Evolutionary conservation across 2,888 invertebrate genomes (phyloP).

Genomic region (Sympetrum striolatum): DNA sequence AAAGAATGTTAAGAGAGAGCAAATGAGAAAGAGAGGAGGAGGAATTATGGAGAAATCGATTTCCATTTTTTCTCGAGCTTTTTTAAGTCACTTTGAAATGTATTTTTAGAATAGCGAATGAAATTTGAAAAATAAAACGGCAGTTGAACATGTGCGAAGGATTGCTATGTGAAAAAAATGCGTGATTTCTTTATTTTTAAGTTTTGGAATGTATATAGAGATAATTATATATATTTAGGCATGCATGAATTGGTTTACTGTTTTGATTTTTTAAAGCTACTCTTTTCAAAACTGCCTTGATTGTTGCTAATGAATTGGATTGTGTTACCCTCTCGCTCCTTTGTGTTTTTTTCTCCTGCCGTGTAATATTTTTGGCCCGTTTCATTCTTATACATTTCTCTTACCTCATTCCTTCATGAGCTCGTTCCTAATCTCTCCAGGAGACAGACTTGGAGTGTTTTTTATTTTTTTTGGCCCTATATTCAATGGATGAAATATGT

Average conservation of each 20-base stretch:
- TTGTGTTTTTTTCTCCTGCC: not conserved
- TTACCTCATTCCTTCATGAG: slow-evolving; percentile 2
- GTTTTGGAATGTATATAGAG: slow-evolving; percentile 1
- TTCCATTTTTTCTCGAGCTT: not conserved
- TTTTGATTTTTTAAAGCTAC: not conserved
- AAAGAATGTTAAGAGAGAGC: slow-evolving; percentile 4
- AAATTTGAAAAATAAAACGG: not conserved
- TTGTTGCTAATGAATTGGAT: slow-evolving; percentile 6
- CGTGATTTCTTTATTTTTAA: slow-evolving; percentile 29
- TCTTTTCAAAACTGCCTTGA: not conserved
- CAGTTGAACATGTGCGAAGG: slow-evolving; percentile 8
- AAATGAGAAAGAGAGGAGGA: not conserved
- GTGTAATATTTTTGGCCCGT: not conserved
- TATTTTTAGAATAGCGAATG: slow-evolving; percentile 12
- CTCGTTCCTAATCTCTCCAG: not conserved
- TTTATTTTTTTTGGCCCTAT: not conserved
- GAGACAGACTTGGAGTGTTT: not conserved
- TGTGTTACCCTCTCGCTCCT: slow-evolving; percentile 1
- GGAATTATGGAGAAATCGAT: not conserved
- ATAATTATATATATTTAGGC: slow-evolving; percentile 27
- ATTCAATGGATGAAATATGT: not conserved
- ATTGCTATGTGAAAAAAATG: slow-evolving; percentile 5
- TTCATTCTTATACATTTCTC: not conserved
- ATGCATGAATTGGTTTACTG: slow-evolving; percentile 26
- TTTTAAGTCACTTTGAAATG: slow-evolving; percentile 16